phyloP scores from a whole-genome alignment of 2,888 invertebrate species.

The Volucella inflata region DNA sequence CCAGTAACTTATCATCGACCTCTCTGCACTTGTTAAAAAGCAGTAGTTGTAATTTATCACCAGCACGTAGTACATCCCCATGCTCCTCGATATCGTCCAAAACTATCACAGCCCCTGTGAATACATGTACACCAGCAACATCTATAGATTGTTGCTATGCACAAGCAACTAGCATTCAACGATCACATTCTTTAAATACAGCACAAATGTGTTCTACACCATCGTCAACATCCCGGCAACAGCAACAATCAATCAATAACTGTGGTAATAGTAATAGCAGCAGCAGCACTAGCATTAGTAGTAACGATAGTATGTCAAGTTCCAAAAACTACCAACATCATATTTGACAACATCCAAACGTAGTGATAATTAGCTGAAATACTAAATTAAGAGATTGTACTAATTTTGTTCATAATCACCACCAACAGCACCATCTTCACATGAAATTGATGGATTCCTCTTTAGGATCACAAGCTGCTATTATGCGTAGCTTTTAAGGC shows the following conservation, averaged over 20 bases:
- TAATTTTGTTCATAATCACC: conserved; percentile 46
- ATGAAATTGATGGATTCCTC: neutral
- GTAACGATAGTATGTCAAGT: conserved; percentile 61
- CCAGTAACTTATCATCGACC: conserved; percentile 77
- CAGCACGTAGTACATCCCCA: conserved; percentile 40
- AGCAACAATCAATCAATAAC: conserved; percentile 75
- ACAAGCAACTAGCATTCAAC: conserved; percentile 72
- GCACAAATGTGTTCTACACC: conserved; percentile 27
- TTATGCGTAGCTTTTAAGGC: conserved; percentile 49
- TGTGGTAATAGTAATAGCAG: conserved; percentile 76
- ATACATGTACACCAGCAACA: conserved; percentile 59
- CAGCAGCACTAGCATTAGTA: conserved; percentile 74
- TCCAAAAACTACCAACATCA: conserved; percentile 75
- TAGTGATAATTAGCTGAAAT: conserved; percentile 71
- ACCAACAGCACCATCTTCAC: conserved; percentile 16
- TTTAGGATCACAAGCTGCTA: conserved; percentile 24
- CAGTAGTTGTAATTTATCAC: conserved; percentile 75
- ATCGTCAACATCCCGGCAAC: conserved; percentile 41
- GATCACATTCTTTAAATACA: conserved; percentile 47
- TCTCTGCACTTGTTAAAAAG: conserved; percentile 78
- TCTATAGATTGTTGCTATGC: conserved; percentile 77
- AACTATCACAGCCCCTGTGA: conserved; percentile 36
- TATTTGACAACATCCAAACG: conserved; percentile 75
- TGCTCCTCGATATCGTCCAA: conserved; percentile 42
- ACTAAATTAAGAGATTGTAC: conserved; percentile 67